Evolutionary conservation across 2,888 invertebrate genomes (phyloP).

Genomic region (Calameuta filiformis): DNA sequence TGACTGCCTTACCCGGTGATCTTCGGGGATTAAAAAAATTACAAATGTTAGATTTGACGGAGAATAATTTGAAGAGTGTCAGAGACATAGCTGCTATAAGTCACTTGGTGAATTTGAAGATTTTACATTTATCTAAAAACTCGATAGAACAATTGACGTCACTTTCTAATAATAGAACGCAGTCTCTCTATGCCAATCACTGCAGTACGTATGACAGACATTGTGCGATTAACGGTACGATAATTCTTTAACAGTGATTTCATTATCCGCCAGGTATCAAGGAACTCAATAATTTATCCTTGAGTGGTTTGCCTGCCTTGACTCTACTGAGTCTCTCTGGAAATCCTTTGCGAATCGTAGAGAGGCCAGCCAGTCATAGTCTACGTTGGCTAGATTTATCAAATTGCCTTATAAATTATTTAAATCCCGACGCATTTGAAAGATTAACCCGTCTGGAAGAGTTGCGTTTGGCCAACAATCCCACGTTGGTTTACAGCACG

Average conservation of each 20-base stretch:
- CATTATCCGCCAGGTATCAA: constrained; percentile 60
- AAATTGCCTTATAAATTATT: constrained; percentile 53
- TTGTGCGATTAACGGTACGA: not conserved
- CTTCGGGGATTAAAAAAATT: constrained; percentile 70
- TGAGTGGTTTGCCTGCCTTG: constrained; percentile 72
- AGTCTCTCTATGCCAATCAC: constrained; percentile 71
- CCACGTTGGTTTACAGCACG: constrained; percentile 51
- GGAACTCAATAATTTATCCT: constrained; percentile 74
- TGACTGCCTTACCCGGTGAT: constrained; percentile 68
- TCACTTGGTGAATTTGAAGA: constrained; percentile 67
- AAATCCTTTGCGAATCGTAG: constrained; percentile 67
- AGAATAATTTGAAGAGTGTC: constrained; percentile 72
- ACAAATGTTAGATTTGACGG: constrained; percentile 72
- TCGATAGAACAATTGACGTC: constrained; percentile 70
- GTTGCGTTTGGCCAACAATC: constrained; percentile 54
- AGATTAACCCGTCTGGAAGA: constrained; percentile 53
- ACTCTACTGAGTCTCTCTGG: constrained; percentile 76
- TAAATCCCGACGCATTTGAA: constrained; percentile 49
- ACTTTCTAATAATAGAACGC: constrained; percentile 71
- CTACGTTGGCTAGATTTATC: constrained; percentile 57
- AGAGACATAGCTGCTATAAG: constrained; percentile 38
- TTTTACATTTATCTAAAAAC: constrained; percentile 76
- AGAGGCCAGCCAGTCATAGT: constrained; percentile 46
- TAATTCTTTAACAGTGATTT: not conserved
- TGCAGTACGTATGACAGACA: constrained; percentile 65